Conservation (phyloP, 1,140 invertebrate species). For the Drosophila obscura region DNA sequence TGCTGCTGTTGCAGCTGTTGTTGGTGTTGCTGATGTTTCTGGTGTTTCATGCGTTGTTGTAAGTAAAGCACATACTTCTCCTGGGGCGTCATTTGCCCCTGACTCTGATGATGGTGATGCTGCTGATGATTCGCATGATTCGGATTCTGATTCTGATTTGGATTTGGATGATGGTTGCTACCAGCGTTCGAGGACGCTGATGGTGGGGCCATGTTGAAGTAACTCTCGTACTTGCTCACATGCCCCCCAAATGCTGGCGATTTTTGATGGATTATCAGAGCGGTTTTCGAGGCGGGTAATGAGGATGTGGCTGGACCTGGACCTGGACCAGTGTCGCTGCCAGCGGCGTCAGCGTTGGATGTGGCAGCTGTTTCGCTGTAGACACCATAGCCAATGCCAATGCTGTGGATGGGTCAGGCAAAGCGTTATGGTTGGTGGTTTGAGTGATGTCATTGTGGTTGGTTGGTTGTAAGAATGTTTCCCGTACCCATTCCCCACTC, state of each 20-base stretch:
- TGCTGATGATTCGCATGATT: slow-evolving; percentile 30
- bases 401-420: slow-evolving; percentile 55
- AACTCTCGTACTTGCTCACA: slow-evolving; percentile 69
- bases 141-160: neutral
- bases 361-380: slow-evolving; percentile 32
- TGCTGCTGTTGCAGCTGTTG: slow-evolving; percentile 50
- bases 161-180: too few species aligned
- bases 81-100: slow-evolving; percentile 73
- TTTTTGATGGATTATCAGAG: slow-evolving; percentile 67
- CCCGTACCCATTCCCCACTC: neutral
- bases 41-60: slow-evolving; percentile 76
- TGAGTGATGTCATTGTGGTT: slow-evolving; percentile 8
- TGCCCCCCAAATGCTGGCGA: slow-evolving; percentile 51
- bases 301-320: slow-evolving; percentile 40
- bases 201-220: slow-evolving; percentile 64
- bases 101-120: slow-evolving; percentile 19
- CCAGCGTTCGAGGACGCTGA: slow-evolving; percentile 13
- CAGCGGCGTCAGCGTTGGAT: slow-evolving; percentile 16
- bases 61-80: slow-evolving; percentile 82
- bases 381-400: slow-evolving; percentile 51
- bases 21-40: slow-evolving; percentile 70
- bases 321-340: slow-evolving; percentile 19
- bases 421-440: slow-evolving; percentile 37
- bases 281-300: slow-evolving; percentile 48
- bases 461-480: slow-evolving; percentile 44